Percentiles rank a stretch among this genome's conserved stretches.
phyloP scores from a whole-genome alignment of 2,888 invertebrate genomes.

The Thumatha senex region DNA sequence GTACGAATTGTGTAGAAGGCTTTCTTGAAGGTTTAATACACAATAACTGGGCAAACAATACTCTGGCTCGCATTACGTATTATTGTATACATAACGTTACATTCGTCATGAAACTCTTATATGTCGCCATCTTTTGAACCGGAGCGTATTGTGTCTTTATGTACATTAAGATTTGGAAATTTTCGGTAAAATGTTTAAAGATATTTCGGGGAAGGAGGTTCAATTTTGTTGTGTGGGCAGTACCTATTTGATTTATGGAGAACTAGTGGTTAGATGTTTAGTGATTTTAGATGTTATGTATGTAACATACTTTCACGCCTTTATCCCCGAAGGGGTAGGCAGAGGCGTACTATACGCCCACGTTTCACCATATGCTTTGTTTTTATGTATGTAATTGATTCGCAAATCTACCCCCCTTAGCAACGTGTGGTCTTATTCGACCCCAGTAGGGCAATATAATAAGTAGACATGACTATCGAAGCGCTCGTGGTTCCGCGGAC shows the following conservation, averaged over 20 bases:
- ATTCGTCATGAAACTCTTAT: conserved; percentile 18
- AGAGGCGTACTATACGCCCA: no score
- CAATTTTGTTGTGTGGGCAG: not conserved
- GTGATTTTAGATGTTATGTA: no score
- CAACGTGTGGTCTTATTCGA: no score
- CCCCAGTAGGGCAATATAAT: no score
- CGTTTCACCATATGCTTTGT: no score
- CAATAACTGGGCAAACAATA: conserved; percentile 46
- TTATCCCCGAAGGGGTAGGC: no score
- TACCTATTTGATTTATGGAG: not conserved
- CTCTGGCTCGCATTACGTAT: conserved; percentile 32
- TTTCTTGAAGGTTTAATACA: conserved; percentile 42
- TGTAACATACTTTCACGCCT: no score
- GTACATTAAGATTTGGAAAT: conserved; percentile 21
- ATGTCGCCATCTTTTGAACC: conserved; percentile 27
- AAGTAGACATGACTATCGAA: no score
- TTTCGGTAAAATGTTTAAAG: conserved; percentile 4
- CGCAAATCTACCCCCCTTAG: no score
- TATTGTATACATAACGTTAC: conserved; percentile 22
- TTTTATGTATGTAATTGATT: no score
- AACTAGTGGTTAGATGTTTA: no score
- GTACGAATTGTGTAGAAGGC: conserved; percentile 17
- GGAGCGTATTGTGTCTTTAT: conserved; percentile 26
- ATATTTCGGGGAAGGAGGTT: conserved; percentile 2
- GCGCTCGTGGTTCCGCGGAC: no score